Evolutionary conservation across 1,140 invertebrate genomes (phyloP).

Genomic region (Hyposmocoma kahamanoa): DNA sequence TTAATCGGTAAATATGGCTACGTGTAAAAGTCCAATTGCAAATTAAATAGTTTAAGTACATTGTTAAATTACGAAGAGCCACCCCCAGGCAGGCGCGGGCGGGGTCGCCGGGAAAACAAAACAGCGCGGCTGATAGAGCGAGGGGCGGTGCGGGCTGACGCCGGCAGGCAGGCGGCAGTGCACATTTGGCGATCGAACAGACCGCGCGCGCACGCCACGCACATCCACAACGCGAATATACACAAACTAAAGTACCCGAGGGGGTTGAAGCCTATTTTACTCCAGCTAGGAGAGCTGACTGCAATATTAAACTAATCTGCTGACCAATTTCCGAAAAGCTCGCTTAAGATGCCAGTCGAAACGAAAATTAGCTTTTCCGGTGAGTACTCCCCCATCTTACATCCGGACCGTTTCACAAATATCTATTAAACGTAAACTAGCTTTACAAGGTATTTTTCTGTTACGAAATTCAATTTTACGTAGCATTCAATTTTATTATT

Average conservation of each 20-base stretch:
- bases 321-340: not conserved
- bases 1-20: no score
- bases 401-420: no score
- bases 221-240: constrained; percentile 10
- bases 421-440: no score
- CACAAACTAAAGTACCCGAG: no score
- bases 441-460: no score
- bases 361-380: constrained; percentile 67
- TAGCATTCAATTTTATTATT: no score
- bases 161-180: constrained; percentile 45
- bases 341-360: constrained; percentile 54
- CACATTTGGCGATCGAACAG: constrained; percentile 39
- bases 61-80: constrained; percentile 1
- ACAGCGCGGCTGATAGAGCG: constrained; percentile 25
- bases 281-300: no score
- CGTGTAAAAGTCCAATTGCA: no score
- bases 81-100: constrained; percentile 13
- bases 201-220: constrained; percentile 24
- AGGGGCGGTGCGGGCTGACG: constrained; percentile 32
- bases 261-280: no score
- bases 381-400: no score
- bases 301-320: not conserved
- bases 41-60: no score
- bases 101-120: constrained; percentile 37
- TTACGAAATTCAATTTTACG: no score